A percentile compares a stretch with the other conserved stretches of the same genome.
phyloP scores from a whole-genome alignment of 2,113 vertebrate species.

The Neopipo cinnamomea region DNA sequence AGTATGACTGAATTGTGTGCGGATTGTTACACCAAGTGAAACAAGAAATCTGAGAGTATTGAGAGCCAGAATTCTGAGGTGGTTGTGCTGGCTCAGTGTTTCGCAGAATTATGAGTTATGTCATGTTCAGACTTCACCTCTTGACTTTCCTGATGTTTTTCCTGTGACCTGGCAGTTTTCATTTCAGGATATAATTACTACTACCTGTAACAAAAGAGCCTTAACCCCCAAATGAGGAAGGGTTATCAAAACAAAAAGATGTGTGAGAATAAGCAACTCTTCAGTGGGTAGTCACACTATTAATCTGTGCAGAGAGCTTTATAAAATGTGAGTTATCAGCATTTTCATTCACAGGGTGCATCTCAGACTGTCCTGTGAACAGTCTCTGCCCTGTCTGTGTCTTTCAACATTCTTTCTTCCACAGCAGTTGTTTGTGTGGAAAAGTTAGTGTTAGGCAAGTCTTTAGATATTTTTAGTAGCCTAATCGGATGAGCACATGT shows the following conservation, averaged over 20 bases:
- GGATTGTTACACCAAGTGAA: background rate
- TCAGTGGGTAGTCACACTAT: background rate
- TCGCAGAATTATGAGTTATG: background rate
- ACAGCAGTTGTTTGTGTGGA: background rate
- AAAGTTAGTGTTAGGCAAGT: constrained; percentile 12
- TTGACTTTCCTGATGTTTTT: background rate
- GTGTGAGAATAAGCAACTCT: background rate
- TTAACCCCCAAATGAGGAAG: background rate
- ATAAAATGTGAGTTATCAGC: background rate
- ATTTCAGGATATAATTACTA: background rate
- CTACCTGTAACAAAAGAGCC: background rate
- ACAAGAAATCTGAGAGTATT: background rate
- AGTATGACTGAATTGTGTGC: background rate
- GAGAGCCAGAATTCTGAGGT: background rate
- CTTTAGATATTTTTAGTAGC: constrained; percentile 54
- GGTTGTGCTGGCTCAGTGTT: background rate
- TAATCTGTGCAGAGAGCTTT: background rate
- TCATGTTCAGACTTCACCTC: background rate
- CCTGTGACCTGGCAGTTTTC: background rate
- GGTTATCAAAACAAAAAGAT: background rate
- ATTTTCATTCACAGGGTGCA: background rate
- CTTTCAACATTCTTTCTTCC: background rate
- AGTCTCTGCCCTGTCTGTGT: background rate
- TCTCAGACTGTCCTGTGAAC: background rate
- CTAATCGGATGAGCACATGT: constrained; percentile 39